Conservation (phyloP, 53 echinoderm and acorn worm species). For the Luidia sarsii region DNA sequence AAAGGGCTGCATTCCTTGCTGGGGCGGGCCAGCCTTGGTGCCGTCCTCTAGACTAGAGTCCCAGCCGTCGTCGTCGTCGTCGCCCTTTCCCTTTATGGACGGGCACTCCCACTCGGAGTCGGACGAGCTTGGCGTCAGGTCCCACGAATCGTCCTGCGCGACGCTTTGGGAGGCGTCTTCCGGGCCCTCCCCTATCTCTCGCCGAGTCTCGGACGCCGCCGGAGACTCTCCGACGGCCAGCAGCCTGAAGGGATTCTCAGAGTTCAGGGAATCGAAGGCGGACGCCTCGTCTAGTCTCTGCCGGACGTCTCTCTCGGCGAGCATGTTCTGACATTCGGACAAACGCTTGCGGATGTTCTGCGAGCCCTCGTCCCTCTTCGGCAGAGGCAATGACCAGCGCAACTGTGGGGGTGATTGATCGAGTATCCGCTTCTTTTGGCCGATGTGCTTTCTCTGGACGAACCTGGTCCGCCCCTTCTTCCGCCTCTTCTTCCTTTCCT, state of each 20-base stretch:
- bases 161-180: too few species aligned
- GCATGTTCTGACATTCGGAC: conserved; percentile 15
- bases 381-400: too few species aligned
- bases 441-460: neutral
- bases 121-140: neutral
- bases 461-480: neutral
- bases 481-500: neutral
- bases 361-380: neutral
- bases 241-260: too few species aligned
- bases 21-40: neutral
- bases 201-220: too few species aligned
- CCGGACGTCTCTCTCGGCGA: neutral
- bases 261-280: too few species aligned
- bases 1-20: neutral
- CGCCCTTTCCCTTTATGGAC: neutral
- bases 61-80: conserved; percentile 31
- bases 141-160: too few species aligned
- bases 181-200: too few species aligned
- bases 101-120: conserved; percentile 18
- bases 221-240: too few species aligned
- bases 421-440: neutral
- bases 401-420: neutral
- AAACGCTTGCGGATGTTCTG: neutral
- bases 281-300: neutral
- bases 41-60: conserved; percentile 18